A percentile compares a stretch with the other conserved stretches of the same genome.
Conservation (phyloP, 1,140 invertebrate species). For the Orius laevigatus region DNA sequence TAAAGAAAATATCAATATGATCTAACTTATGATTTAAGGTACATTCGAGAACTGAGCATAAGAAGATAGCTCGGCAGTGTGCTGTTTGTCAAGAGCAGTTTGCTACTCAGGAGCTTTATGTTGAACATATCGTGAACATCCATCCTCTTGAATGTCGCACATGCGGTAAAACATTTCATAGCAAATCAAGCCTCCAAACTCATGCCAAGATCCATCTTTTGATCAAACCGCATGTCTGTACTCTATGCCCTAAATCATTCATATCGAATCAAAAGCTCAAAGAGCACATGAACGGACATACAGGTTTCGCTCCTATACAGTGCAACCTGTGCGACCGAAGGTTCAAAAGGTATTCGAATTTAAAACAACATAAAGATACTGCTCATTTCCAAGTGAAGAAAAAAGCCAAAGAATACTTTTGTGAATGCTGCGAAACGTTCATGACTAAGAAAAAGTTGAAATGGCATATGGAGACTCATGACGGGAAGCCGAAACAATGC, state of each 20-base stretch:
- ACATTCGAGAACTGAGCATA: slow-evolving; percentile 15
- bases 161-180: slow-evolving; percentile 46
- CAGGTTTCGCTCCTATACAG: slow-evolving; percentile 60
- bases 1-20: not conserved
- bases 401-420: slow-evolving; percentile 58
- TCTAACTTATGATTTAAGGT: too few species aligned
- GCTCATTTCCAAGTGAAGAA: slow-evolving; percentile 47
- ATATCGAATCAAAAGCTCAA: slow-evolving; percentile 57
- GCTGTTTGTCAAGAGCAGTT: slow-evolving; percentile 21
- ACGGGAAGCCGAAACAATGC: slow-evolving; percentile 64
- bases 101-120: slow-evolving; percentile 18
- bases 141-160: slow-evolving; percentile 63
- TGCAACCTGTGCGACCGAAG: slow-evolving; percentile 64
- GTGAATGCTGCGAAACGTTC: slow-evolving; percentile 60
- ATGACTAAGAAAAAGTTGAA: slow-evolving; percentile 63
- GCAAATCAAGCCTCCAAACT: slow-evolving; percentile 40
- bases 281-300: slow-evolving; percentile 67
- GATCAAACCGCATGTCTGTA: slow-evolving; percentile 57
- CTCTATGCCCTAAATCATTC: slow-evolving; percentile 65
- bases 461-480: slow-evolving; percentile 75
- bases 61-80: slow-evolving; percentile 18
- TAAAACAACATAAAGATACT: slow-evolving; percentile 64
- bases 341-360: slow-evolving; percentile 69
- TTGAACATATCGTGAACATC: slow-evolving; percentile 32
- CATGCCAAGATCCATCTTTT: slow-evolving; percentile 63